A percentile compares a stretch with the other conserved stretches of the same genome.
These are phyloP conservation scores for Phodopus roborovskii DNA, from an alignment of 2,113 vertebrate genomes.

Conservation along the genomic window DNA sequence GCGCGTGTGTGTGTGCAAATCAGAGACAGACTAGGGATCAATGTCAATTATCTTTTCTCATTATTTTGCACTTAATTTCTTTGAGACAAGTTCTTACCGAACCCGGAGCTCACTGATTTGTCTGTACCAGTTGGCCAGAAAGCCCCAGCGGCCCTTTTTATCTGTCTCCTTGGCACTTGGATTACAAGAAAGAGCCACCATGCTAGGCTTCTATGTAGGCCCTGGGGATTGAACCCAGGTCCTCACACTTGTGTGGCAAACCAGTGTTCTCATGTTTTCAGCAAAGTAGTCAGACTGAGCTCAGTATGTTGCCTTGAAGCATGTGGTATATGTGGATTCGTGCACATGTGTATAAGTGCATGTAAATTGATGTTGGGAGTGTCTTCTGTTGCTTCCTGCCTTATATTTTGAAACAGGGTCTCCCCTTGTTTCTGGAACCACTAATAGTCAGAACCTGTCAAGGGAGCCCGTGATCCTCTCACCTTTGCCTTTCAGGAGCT, in stretches of 20 bases:
- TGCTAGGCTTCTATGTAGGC: background rate
- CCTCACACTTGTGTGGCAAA: background rate
- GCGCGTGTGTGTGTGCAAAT: no score
- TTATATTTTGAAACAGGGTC: background rate
- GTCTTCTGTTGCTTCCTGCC: background rate
- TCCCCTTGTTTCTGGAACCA: background rate
- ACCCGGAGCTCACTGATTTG: background rate
- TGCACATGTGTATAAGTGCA: background rate
- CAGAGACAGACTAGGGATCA: background rate
- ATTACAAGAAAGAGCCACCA: background rate
- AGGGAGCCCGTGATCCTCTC: background rate
- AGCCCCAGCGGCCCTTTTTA: background rate
- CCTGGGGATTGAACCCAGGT: background rate
- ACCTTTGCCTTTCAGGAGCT: no score
- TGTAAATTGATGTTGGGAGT: no score
- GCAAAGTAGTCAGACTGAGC: background rate
- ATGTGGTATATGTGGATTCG: background rate
- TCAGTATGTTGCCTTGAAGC: background rate
- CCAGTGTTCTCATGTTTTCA: background rate
- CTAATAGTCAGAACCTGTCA: background rate
- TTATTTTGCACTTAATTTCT: background rate
- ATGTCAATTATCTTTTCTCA: background rate
- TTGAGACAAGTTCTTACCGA: background rate
- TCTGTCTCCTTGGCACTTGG: background rate
- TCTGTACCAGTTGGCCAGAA: background rate